Evolutionary conservation across 2,888 invertebrate species (phyloP).

Genomic region (Microchrysa polita): DNA sequence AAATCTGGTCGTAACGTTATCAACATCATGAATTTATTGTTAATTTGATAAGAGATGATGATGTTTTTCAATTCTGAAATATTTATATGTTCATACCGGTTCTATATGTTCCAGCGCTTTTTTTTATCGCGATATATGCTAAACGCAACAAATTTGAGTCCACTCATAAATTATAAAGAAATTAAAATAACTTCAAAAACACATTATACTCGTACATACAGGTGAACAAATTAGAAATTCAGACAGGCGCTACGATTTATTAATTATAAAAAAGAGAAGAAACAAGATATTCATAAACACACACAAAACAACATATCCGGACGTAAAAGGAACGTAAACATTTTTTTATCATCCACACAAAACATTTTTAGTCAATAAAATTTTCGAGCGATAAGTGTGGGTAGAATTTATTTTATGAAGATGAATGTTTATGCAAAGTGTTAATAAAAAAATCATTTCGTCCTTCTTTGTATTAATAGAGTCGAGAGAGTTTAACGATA

Average conservation of each 20-base stretch:
- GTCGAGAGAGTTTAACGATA: slow-evolving; percentile 5
- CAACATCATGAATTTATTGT: slow-evolving; percentile 49
- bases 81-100: slow-evolving; percentile 27
- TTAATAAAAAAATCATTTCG: slow-evolving; percentile 6
- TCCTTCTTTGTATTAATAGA: slow-evolving; percentile 9
- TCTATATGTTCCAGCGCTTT: slow-evolving; percentile 25
- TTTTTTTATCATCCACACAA: background rate
- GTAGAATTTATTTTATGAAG: slow-evolving; percentile 11
- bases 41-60: slow-evolving; percentile 48
- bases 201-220: slow-evolving; percentile 7
- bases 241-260: slow-evolving; percentile 30
- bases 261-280: background rate
- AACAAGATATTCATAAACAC: no score
- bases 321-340: no score
- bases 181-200: slow-evolving; percentile 34
- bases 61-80: slow-evolving; percentile 28
- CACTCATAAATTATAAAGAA: slow-evolving; percentile 45
- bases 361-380: background rate
- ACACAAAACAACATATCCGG: no score
- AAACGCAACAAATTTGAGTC: slow-evolving; percentile 49
- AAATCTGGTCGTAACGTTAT: slow-evolving; percentile 36
- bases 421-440: slow-evolving; percentile 19
- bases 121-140: slow-evolving; percentile 49
- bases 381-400: background rate
- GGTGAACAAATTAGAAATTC: slow-evolving; percentile 20